A percentile compares a stretch with the other conserved stretches of the same genome.
These are phyloP conservation scores for Drosophila quinaria DNA, from an alignment of 2,888 invertebrate species.

Conservation along the genomic window DNA sequence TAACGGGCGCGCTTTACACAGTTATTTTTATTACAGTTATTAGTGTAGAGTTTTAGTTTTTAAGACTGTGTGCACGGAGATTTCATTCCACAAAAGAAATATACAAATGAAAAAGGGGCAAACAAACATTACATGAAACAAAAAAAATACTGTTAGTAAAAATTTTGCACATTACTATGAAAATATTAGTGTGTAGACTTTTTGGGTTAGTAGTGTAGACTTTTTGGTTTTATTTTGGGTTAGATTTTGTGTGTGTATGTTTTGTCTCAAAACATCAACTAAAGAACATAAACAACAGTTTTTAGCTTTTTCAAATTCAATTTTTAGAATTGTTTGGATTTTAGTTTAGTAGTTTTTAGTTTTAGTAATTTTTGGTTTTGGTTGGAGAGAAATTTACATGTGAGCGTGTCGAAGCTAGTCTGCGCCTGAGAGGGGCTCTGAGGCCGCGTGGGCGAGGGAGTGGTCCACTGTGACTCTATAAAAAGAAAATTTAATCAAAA, in stretches of 20 bases:
- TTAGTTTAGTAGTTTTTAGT: conserved; percentile 30
- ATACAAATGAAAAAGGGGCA: conserved; percentile 23
- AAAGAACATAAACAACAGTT: conserved; percentile 65
- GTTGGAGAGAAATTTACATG: conserved; percentile 86
- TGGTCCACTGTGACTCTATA: conserved; percentile 87
- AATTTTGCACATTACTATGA: conserved; percentile 71
- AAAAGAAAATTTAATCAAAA: conserved; percentile 84
- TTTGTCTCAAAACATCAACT: conserved; percentile 60
- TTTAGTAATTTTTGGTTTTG: conserved; percentile 71
- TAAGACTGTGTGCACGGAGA: conserved; percentile 54
- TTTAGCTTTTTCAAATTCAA: conserved; percentile 53
- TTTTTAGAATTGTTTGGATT: conserved; percentile 44
- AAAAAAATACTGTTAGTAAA: conserved; percentile 64
- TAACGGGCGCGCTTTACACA: conserved; percentile 28
- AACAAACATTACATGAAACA: conserved; percentile 64
- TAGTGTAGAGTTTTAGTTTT: conserved; percentile 31
- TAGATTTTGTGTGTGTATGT: conserved; percentile 22
- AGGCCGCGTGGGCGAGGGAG: conserved; percentile 86
- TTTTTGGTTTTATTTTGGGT: conserved; percentile 27
- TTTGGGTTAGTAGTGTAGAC: conserved; percentile 54
- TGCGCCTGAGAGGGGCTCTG: conserved; percentile 86
- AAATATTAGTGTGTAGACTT: conserved; percentile 60
- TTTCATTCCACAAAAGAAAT: conserved; percentile 58
- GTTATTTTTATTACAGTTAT: background rate
- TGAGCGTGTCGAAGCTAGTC: conserved; percentile 87